These are phyloP conservation scores for Seira musarum DNA, from an alignment of 2,888 invertebrate species.

Conservation along the genomic window DNA sequence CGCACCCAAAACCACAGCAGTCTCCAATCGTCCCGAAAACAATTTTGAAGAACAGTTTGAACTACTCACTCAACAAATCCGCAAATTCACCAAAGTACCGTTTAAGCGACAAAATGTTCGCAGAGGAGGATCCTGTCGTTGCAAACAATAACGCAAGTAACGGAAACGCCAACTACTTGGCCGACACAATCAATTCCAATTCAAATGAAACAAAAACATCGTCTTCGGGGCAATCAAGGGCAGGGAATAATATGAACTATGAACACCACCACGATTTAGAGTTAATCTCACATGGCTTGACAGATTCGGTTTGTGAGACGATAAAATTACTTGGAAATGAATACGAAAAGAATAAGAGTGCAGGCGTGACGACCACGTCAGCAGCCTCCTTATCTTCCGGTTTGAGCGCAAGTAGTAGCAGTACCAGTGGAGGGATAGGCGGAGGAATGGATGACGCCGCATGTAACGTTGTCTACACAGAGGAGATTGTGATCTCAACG, in stretches of 20 bases:
- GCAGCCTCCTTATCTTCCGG: constrained; percentile 49
- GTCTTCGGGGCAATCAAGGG: neutral
- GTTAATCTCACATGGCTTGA: constrained; percentile 56
- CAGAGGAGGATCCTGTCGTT: constrained; percentile 26
- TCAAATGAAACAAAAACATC: neutral
- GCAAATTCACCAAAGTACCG: constrained; percentile 36
- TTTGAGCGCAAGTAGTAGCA: constrained; percentile 47
- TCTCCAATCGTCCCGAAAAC: constrained; percentile 45
- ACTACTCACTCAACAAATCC: constrained; percentile 17
- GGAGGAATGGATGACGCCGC: constrained; percentile 29
- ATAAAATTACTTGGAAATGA: constrained; percentile 60
- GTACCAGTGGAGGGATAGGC: constrained; percentile 43
- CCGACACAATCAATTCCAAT: constrained; percentile 60
- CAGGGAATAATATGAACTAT: constrained; percentile 41
- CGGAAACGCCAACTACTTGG: constrained; percentile 60
- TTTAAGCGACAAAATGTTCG: constrained; percentile 54
- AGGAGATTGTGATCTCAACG: constrained; percentile 64
- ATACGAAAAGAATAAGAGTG: constrained; percentile 36
- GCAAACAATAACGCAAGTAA: constrained; percentile 57
- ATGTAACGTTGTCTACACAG: constrained; percentile 58
- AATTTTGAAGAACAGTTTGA: constrained; percentile 45
- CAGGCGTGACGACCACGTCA: constrained; percentile 28
- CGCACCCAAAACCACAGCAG: neutral
- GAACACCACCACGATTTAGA: constrained; percentile 44
- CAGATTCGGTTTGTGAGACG: constrained; percentile 60